A percentile compares a stretch with the other conserved stretches of the same genome.
Conservation (phyloP, 2,797 vertebrate species). For the Podarcis siculus region DNA sequence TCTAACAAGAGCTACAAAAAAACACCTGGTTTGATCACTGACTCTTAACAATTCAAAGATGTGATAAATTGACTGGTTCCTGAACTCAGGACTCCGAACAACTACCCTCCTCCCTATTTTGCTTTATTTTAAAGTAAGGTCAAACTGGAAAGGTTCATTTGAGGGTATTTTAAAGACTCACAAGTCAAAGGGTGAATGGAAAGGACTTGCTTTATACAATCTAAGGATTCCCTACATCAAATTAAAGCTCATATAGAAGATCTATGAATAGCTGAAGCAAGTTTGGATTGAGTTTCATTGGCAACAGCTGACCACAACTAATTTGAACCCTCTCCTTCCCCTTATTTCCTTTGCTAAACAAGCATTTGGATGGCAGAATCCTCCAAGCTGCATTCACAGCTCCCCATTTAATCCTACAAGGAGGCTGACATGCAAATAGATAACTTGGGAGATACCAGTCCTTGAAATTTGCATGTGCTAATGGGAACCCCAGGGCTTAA, state of each 20-base stretch:
- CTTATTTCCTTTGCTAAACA: neutral
- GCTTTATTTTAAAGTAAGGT: neutral
- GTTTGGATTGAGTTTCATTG: neutral
- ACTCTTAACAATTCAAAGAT: neutral
- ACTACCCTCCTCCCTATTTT: neutral
- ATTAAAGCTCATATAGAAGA: neutral
- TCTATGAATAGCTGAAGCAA: too few relatives aligned
- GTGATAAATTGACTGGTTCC: neutral
- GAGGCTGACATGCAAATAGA: slow-evolving; percentile 1
- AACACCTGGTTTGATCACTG: neutral
- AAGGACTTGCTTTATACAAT: neutral
- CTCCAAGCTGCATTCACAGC: rapidly evolving
- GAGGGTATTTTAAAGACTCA: neutral
- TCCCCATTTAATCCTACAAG: neutral
- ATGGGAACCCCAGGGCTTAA: slow-evolving; percentile 1
- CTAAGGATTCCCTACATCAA: neutral
- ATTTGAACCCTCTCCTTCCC: neutral
- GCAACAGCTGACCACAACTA: neutral
- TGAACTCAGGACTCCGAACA: neutral
- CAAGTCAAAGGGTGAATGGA: neutral
- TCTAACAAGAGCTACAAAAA: neutral
- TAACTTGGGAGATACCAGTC: neutral
- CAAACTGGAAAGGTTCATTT: neutral
- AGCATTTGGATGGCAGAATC: neutral
- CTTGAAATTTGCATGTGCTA: neutral